Evolutionary conservation across 1,140 invertebrate genomes (phyloP), one percentile per base, ranked within the genome.

Genomic region (Mylabris phalerata): DNA sequence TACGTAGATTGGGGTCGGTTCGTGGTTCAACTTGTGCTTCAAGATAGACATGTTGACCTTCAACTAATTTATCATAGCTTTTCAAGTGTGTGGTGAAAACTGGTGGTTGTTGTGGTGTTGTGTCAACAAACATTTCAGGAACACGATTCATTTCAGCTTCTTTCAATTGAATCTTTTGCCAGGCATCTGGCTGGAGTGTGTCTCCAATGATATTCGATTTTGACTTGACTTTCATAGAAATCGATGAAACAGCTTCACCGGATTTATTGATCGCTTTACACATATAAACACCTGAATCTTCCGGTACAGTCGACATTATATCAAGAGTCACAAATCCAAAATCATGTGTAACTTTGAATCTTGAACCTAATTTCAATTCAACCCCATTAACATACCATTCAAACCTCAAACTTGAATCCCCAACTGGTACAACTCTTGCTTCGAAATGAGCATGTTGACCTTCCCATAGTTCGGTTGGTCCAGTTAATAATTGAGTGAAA

Each of bases 21-120:
- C 94, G 83, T n/a, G 97, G 97, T 71, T 95, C 92, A 3, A 97
- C 89, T 75, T 94, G 91, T 57, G 93, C 94, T 76, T 98, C 95
- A 60, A 99, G 79, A 67, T 92, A 88, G 3, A 96, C 87, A 70
- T 93, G 89, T 75, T 97, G 86, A 43, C 90, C 89, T 81, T 96
- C 94, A 46, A 86, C 79, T 4, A 95, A 73, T 69, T 90, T 89
- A 55, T 94, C 92, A 57, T 85, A 87, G 67, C 88, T 94, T 67
- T 89, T 84, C 4, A 97, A 77, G 72, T 96, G 92, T 25, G 89
- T 92, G 0, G 92, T 94, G 66, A 95, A 95, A 7, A 94, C 89
- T 50, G 93, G 92, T 38, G 90, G 87, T 74, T 92, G 89, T 68
- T 90, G 86, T 0, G 88, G 87, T 32, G 86, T 84, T 1, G 84